phyloP scores from a whole-genome alignment of 1,140 invertebrate genomes.

The Drosophila suzukii region DNA sequence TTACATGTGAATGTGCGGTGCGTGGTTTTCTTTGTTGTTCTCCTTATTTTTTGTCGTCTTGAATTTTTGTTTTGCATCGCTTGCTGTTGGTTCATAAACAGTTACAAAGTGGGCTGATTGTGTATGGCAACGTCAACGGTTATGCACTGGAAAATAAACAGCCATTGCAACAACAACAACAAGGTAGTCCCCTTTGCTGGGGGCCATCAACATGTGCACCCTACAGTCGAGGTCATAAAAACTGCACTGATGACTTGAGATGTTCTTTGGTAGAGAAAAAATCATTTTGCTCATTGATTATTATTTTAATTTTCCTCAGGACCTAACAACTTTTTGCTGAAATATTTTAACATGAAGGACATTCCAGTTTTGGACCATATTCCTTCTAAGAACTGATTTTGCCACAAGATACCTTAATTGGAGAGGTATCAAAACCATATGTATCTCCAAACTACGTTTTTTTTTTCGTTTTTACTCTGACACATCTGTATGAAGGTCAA shows the following conservation, averaged over 20 bases:
- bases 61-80: conserved; percentile 64
- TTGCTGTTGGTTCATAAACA: conserved; percentile 70
- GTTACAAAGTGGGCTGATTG: conserved; percentile 59
- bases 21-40: conserved; percentile 48
- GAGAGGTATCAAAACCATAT: too few relatives aligned
- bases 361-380: too few relatives aligned
- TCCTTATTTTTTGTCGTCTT: conserved; percentile 44
- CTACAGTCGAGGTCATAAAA: conserved; percentile 3
- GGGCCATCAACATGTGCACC: conserved; percentile 45
- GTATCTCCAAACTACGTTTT: too few relatives aligned
- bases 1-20: conserved; percentile 13
- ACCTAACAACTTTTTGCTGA: too few relatives aligned
- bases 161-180: conserved; percentile 42
- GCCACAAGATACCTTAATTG: too few relatives aligned
- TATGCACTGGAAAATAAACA: conserved; percentile 69
- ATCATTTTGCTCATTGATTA: too few relatives aligned
- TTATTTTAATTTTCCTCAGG: too few relatives aligned
- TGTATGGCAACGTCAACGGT: conserved; percentile 77
- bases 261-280: not conserved
- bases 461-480: too few relatives aligned
- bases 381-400: too few relatives aligned
- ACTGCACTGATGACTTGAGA: not conserved
- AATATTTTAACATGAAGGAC: too few relatives aligned
- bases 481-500: too few relatives aligned
- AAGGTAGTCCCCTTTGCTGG: conserved; percentile 64